These are phyloP conservation scores for Lineus longissimus DNA, from an alignment of 1,140 invertebrate genomes.

Conservation along the genomic window DNA sequence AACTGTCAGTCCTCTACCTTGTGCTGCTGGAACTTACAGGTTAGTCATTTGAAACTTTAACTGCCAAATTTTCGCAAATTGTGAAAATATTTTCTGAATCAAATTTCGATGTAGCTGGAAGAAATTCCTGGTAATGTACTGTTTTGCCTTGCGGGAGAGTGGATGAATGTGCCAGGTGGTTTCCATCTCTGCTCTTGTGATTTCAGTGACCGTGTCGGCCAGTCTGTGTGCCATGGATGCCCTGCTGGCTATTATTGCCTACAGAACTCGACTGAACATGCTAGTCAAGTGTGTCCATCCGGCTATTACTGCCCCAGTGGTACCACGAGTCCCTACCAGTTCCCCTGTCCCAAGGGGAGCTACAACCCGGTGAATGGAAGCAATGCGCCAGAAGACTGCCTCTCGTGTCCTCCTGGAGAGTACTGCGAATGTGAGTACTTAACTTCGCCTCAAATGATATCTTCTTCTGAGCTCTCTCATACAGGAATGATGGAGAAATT, in stretches of 20 bases:
- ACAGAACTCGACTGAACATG: slow-evolving; percentile 37
- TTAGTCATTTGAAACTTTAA: slow-evolving; percentile 16
- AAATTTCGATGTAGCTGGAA: too few species aligned
- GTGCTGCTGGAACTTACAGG: slow-evolving; percentile 44
- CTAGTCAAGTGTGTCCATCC: slow-evolving; percentile 30
- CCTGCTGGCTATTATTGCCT: slow-evolving; percentile 46
- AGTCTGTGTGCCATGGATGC: slow-evolving; percentile 33
- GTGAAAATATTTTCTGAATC: too few species aligned
- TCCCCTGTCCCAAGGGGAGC: slow-evolving; percentile 41
- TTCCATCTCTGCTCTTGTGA: slow-evolving; percentile 4
- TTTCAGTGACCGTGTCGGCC: slow-evolving; percentile 35
- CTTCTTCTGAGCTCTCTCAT: too few species aligned
- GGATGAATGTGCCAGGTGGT: too few species aligned
- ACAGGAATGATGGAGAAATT: too few species aligned
- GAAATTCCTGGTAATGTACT: too few species aligned
- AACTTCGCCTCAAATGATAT: not conserved
- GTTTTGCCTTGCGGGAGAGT: too few species aligned
- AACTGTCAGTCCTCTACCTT: slow-evolving; percentile 33
- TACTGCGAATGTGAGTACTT: slow-evolving; percentile 42
- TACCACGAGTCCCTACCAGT: slow-evolving; percentile 33
- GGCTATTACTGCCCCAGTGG: slow-evolving; percentile 46
- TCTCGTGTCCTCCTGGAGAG: slow-evolving; percentile 40
- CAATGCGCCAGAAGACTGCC: slow-evolving; percentile 34
- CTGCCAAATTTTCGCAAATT: too few species aligned
- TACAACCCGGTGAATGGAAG: slow-evolving; percentile 42